Percentiles rank a stretch among this genome's conserved stretches.
phyloP scores from a whole-genome alignment of 2,797 vertebrate genomes.

The Parambassis ranga region DNA sequence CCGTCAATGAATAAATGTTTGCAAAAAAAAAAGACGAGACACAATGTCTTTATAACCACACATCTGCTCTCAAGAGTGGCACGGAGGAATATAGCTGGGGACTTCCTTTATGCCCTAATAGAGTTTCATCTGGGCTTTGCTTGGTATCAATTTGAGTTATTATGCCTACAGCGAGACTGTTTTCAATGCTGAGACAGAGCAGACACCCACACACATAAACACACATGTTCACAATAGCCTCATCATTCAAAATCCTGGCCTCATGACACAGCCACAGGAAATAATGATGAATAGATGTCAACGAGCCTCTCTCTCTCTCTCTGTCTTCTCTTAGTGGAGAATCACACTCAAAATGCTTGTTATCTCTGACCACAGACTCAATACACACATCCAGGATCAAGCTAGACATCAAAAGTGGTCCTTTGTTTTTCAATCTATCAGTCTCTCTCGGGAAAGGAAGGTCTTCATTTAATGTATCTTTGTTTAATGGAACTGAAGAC shows the following conservation, averaged over 20 bases:
- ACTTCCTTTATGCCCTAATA: conserved; percentile 59
- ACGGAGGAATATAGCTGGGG: neutral
- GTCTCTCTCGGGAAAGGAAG: no score
- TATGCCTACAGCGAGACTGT: conserved; percentile 32
- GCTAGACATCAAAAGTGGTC: neutral
- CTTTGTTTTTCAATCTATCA: neutral
- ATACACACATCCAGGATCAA: neutral
- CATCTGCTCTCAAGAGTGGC: conserved; percentile 6
- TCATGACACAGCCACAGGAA: conserved; percentile 40
- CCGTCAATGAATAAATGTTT: conserved; percentile 7
- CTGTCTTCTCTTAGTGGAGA: conserved; percentile 26
- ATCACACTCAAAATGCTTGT: conserved; percentile 21
- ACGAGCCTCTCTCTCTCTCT: conserved; percentile 35
- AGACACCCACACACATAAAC: conserved; percentile 36
- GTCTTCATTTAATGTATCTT: no score
- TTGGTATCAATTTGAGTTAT: conserved; percentile 62
- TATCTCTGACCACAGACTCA: conserved; percentile 15
- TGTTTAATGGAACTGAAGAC: neutral
- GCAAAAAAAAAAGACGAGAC: conserved; percentile 7
- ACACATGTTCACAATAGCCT: conserved; percentile 35
- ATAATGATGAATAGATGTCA: conserved; percentile 50
- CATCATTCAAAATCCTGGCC: conserved; percentile 50
- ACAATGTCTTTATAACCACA: conserved; percentile 21
- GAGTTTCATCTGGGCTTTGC: conserved; percentile 40
- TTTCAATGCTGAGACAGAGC: conserved; percentile 40